phyloP scores from a whole-genome alignment of 1,140 invertebrate genomes.

The Oryzaephilus surinamensis region DNA sequence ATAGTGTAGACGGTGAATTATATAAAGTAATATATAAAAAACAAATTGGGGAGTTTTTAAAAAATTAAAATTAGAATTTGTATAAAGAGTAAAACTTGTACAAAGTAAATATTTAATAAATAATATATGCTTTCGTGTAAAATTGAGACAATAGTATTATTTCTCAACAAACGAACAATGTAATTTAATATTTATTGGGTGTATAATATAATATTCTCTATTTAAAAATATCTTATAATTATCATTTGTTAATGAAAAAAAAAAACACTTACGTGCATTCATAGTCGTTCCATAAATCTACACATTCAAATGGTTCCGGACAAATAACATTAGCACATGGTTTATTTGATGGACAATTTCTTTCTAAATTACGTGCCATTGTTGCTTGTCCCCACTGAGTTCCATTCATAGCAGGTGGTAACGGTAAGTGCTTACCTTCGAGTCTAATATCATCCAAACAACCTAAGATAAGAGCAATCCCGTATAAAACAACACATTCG shows the following conservation, averaged over 20 bases:
- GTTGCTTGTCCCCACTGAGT: slow-evolving; percentile 91
- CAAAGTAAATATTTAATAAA: too few relatives aligned
- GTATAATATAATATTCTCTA: too few relatives aligned
- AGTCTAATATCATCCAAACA: slow-evolving; percentile 78
- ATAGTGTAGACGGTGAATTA: too few relatives aligned
- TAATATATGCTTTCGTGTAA: too few relatives aligned
- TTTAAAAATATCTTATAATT: too few relatives aligned
- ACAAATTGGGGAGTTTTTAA: too few relatives aligned
- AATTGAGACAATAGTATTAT: too few relatives aligned
- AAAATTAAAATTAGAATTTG: too few relatives aligned
- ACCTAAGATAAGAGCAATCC: too few relatives aligned
- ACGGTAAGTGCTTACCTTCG: slow-evolving; percentile 83
- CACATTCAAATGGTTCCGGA: slow-evolving; percentile 86
- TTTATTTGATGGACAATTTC: slow-evolving; percentile 86
- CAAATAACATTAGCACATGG: slow-evolving; percentile 88
- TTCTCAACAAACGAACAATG: too few relatives aligned
- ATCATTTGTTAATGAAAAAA: not conserved
- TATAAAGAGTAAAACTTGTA: too few relatives aligned
- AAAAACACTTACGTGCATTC: slow-evolving; percentile 90
- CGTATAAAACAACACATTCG: not conserved
- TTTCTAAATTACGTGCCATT: slow-evolving; percentile 80
- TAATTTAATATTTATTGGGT: not conserved
- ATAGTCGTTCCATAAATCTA: slow-evolving; percentile 92
- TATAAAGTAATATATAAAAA: too few relatives aligned
- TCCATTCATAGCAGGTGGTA: slow-evolving; percentile 86